Evolutionary conservation across 1,140 invertebrate genomes (phyloP), one percentile per base, ranked within the genome.

Genomic region (Caerostris extrusa): DNA sequence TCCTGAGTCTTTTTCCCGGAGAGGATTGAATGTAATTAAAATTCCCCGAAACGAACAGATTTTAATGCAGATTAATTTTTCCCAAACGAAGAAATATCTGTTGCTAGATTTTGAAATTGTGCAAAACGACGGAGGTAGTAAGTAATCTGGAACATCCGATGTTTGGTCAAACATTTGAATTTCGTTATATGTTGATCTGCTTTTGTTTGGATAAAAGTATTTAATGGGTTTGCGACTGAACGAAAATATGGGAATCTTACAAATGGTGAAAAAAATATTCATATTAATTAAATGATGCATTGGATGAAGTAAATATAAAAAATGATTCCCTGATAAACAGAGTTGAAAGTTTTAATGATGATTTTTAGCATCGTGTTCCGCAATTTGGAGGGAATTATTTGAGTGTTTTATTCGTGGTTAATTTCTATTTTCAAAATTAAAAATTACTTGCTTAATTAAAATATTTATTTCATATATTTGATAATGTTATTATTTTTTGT

Each of bases 51-150:
- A 34, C 34, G 69, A 71, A 71, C n/a, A 71, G 69, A 71, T 10
- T 71, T 71, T 71, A 71, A 71, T 71, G 69, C 19, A 8, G 19
- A 71, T 71, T 71, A 71, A 71, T 71, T 71, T 71, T 71, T 19
- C 69, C 8, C 19, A 34, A 8, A 19, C 19, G 3, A 10, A 50
- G 2, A 10, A 34, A 71, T 50, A 71, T 12, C 19, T 71, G 69
- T 50, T 71, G 69, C 34, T 53, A n/a, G 34, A n/a, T 34, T 71
- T 50, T 71, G 19, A n/a, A 8, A 50, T 50, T 8, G n/a, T 19
- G 19, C 3, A 8, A 71, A 67, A 67, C n/a, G 69, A 10, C 5
- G 69, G 7, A 34, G 0, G n/a, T n/a, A n/a, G n/a, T n/a, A n/a
- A 34, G 7, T 34, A 71, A 10, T 71, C 6, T 71, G 19, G 3